phyloP scores from a whole-genome alignment of 1,140 invertebrate species.

The Stenopsyche tienmushanensis region DNA sequence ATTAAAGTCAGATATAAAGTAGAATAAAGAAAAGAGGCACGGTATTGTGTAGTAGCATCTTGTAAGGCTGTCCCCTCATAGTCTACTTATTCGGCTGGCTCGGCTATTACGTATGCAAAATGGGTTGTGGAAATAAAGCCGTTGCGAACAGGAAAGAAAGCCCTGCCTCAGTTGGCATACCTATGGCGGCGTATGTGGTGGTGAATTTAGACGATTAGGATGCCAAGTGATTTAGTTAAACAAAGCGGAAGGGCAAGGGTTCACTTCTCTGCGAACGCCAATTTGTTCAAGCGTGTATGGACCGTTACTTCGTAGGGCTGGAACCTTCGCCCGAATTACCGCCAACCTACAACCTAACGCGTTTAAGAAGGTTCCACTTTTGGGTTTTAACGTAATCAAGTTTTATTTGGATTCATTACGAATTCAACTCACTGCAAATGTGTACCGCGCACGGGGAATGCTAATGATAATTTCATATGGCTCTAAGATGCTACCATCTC shows the following conservation, averaged over 20 bases:
- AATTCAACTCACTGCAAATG: constrained; percentile 16
- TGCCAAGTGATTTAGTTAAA: constrained; percentile 22
- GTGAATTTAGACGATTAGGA: constrained; percentile 14
- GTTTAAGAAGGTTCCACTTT: constrained; percentile 4
- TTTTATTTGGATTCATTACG: constrained; percentile 22
- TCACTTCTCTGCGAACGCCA: not conserved
- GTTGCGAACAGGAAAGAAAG: constrained; percentile 16
- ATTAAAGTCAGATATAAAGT: no score
- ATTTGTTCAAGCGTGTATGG: constrained; percentile 2
- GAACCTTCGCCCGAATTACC: not conserved
- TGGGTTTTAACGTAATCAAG: constrained; percentile 19
- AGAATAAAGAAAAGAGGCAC: no score
- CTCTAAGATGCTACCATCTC: not conserved
- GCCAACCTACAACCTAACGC: not conserved
- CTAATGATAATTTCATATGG: constrained; percentile 15
- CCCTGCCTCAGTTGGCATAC: no score
- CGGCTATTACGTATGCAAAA: constrained; percentile 18
- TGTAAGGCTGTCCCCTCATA: no score
- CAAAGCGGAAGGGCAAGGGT: constrained; percentile 22
- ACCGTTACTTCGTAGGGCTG: not conserved
- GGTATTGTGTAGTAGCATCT: not conserved
- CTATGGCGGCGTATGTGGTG: not conserved
- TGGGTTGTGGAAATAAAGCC: constrained; percentile 20
- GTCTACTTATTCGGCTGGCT: no score
- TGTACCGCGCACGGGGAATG: constrained; percentile 9